Conservation (phyloP, 2,888 invertebrate genomes). For the Himalopsyche japonica region DNA sequence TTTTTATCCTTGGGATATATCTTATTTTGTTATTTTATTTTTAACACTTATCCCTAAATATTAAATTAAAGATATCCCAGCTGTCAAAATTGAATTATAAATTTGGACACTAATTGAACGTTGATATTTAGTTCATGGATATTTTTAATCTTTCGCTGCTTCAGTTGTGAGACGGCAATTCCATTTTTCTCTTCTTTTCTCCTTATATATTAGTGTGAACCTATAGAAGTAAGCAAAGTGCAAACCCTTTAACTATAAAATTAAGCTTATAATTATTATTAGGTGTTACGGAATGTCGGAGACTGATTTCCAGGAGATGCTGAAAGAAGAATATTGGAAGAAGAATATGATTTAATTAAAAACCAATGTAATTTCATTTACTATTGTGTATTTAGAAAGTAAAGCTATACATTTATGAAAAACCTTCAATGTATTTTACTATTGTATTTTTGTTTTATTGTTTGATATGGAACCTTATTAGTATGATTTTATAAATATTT, state of each 20-base stretch:
- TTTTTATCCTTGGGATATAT: neutral
- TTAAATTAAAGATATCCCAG: too few relatives aligned
- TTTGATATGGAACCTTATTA: slow-evolving; percentile 22
- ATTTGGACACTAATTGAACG: neutral
- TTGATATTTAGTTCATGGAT: neutral
- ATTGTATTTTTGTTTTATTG: slow-evolving; percentile 31
- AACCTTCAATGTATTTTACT: slow-evolving; percentile 34
- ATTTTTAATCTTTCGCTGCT: neutral
- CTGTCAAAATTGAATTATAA: too few relatives aligned
- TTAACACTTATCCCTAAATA: neutral
- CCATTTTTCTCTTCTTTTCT: neutral
- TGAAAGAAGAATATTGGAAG: slow-evolving; percentile 7
- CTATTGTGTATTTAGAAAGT: slow-evolving; percentile 35
- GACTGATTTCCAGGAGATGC: neutral
- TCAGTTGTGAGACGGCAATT: neutral
- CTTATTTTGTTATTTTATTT: neutral
- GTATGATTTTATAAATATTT: neutral
- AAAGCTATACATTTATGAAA: slow-evolving; percentile 33
- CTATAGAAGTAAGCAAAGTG: neutral
- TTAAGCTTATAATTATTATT: neutral
- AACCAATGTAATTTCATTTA: slow-evolving; percentile 19
- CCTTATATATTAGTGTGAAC: neutral
- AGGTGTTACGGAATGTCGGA: neutral
- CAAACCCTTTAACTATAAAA: neutral
- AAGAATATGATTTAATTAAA: slow-evolving; percentile 13